Conservation (phyloP, 92 coral and sea anemone species). For the Porites cylindrica region DNA sequence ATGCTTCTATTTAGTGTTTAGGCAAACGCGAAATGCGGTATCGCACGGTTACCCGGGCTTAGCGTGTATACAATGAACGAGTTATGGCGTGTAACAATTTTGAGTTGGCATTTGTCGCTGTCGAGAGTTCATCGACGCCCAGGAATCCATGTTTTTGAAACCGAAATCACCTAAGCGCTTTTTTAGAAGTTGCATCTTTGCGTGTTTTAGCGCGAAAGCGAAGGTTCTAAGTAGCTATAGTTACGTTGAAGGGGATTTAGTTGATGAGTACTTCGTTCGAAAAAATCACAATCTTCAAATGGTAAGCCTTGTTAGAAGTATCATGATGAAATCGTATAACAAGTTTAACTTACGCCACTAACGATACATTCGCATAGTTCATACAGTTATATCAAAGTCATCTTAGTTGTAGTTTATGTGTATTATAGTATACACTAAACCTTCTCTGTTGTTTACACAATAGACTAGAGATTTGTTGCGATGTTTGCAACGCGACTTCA, state of each 20-base stretch:
- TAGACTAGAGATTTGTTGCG: background rate
- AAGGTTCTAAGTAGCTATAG: background rate
- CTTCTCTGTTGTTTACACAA: background rate
- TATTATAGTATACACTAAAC: background rate
- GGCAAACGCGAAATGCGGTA: background rate
- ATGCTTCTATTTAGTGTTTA: conserved; percentile 4
- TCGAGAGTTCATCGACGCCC: background rate
- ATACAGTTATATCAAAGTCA: background rate
- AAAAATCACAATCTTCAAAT: background rate
- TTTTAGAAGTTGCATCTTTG: background rate
- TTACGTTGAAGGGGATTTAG: background rate
- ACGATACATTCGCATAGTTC: background rate
- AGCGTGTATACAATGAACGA: background rate
- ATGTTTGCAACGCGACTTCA: background rate
- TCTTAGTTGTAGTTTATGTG: background rate
- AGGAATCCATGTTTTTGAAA: background rate
- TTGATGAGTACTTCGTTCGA: conserved; percentile 13
- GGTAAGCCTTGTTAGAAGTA: conserved; percentile 15
- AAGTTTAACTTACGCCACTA: background rate
- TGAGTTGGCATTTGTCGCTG: background rate
- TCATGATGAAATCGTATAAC: background rate
- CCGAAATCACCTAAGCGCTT: background rate
- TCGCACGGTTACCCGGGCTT: background rate
- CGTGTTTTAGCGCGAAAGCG: conserved; percentile 16
- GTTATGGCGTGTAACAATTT: background rate